Conservation (phyloP, 2,888 invertebrate species). For the Tipula lateralis region DNA sequence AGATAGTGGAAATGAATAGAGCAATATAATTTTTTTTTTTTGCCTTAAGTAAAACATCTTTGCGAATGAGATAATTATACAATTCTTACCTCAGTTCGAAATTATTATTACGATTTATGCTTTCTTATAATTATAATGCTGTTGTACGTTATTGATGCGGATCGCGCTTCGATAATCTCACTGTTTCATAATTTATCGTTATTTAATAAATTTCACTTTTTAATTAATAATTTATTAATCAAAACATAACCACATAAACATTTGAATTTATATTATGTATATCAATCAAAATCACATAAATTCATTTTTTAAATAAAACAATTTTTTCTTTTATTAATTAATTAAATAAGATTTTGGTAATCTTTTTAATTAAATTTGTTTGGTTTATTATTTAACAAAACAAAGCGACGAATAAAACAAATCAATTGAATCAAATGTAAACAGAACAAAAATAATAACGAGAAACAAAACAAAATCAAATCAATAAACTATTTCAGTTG, state of each 20-base stretch:
- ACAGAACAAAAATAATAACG: not conserved
- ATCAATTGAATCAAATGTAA: not conserved
- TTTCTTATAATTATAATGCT: not conserved
- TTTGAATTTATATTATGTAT: not conserved
- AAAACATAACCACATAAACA: not conserved
- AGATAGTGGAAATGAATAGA: not conserved
- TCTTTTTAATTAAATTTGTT: not conserved
- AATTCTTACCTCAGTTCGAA: not conserved
- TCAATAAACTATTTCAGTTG: not conserved
- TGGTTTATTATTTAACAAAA: not conserved
- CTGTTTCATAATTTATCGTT: not conserved
- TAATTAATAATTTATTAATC: not conserved
- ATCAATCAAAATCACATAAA: slow-evolving; percentile 1
- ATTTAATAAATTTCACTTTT: not conserved
- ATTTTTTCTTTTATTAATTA: not conserved
- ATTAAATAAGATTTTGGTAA: not conserved
- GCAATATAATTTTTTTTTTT: not conserved
- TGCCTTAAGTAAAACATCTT: not conserved
- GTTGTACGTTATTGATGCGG: not conserved
- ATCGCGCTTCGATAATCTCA: not conserved
- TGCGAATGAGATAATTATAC: not conserved
- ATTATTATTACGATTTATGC: not conserved
- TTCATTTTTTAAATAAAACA: not conserved
- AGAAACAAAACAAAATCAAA: not conserved
- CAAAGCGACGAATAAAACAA: not conserved